These are phyloP conservation scores for Clostera curtula DNA, from an alignment of 2,888 invertebrate species.

Conservation along the genomic window DNA sequence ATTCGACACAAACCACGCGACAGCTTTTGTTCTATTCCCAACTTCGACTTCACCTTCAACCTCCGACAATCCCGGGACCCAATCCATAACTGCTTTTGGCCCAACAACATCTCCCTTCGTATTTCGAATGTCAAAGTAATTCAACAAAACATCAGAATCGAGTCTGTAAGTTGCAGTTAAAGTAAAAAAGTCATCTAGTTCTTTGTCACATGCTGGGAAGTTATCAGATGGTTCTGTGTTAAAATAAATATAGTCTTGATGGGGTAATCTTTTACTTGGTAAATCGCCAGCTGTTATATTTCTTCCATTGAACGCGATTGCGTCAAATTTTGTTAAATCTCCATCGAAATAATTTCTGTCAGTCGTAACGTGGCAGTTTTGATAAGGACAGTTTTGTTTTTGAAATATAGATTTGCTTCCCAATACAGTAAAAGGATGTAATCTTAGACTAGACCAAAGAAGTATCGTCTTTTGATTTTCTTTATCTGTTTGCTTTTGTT, in stretches of 20 bases:
- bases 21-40: constrained; percentile 50
- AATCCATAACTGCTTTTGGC: constrained; percentile 29
- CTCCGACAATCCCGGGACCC: no score
- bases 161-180: constrained; percentile 60
- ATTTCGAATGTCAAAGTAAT: constrained; percentile 46
- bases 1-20: constrained; percentile 64
- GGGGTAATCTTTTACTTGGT: constrained; percentile 33
- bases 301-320: constrained; percentile 53
- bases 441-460: no score
- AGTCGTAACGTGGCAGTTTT: constrained; percentile 50
- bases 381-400: constrained; percentile 41
- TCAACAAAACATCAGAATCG: constrained; percentile 51
- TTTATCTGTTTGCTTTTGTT: no score
- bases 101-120: constrained; percentile 38
- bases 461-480: no score
- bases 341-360: constrained; percentile 25
- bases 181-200: constrained; percentile 56
- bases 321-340: constrained; percentile 44
- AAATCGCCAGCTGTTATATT: constrained; percentile 27
- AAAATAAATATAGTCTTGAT: constrained; percentile 56
- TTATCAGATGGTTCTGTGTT: constrained; percentile 58
- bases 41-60: no score
- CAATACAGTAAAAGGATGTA: constrained; percentile 43
- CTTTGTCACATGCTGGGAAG: constrained; percentile 40
- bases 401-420: constrained; percentile 40